These are phyloP conservation scores for Bombus superbus DNA, from an alignment of 1,140 invertebrate species.

Conservation along the genomic window DNA sequence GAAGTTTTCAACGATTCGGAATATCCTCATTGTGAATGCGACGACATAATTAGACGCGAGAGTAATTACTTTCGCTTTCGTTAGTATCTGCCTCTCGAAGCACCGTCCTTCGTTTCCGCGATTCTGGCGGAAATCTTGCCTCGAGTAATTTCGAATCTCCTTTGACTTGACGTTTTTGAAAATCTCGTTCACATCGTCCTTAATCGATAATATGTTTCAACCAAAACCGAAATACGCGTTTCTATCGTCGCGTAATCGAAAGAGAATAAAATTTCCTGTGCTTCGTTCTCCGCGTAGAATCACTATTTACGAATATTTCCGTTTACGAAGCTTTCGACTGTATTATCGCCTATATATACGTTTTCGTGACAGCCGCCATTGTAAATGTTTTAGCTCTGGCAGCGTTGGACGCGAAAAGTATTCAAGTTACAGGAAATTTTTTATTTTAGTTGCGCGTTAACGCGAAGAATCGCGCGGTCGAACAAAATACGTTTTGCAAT, in stretches of 20 bases:
- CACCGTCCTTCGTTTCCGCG: too few species aligned
- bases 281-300: neutral
- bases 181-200: neutral
- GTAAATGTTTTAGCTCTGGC: neutral
- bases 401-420: neutral
- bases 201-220: neutral
- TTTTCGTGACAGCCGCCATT: neutral
- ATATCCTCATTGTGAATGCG: constrained; percentile 25
- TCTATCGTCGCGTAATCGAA: neutral
- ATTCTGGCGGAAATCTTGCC: neutral
- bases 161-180: neutral
- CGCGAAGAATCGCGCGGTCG: neutral
- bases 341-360: too few species aligned
- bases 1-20: constrained; percentile 3
- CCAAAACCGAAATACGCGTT: neutral
- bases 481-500: neutral
- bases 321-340: neutral
- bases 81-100: neutral
- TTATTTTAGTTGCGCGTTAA: neutral
- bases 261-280: neutral
- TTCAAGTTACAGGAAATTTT: neutral
- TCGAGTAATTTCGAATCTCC: neutral
- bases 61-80: constrained; percentile 22
- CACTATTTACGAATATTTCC: too few species aligned
- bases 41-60: constrained; percentile 6